A percentile compares a stretch with the other conserved stretches of the same genome.
Conservation (phyloP, 1,140 invertebrate species). For the Watersipora subatra region DNA sequence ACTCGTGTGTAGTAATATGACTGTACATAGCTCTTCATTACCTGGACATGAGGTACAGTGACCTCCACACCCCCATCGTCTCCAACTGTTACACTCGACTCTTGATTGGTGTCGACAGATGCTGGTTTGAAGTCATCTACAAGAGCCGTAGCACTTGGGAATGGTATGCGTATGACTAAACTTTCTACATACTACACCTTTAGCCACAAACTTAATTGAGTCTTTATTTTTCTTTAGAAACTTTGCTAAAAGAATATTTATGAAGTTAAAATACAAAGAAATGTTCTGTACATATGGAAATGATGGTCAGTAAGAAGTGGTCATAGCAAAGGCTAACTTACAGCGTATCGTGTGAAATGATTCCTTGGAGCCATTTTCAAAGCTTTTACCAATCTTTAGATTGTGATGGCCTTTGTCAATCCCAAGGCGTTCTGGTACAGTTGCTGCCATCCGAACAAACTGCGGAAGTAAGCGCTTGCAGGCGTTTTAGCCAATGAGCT, state of each 20-base stretch:
- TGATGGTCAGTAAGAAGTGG: too few relatives aligned
- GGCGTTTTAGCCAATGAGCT: too few relatives aligned
- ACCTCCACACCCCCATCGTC: slow-evolving; percentile 73
- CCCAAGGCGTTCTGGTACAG: not conserved
- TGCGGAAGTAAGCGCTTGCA: too few relatives aligned
- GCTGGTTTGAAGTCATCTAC: slow-evolving; percentile 84
- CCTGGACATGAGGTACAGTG: slow-evolving; percentile 71
- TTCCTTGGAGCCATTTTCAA: slow-evolving; percentile 17
- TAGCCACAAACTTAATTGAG: too few relatives aligned
- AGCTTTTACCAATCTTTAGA: slow-evolving; percentile 24
- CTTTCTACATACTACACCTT: too few relatives aligned
- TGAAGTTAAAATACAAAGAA: too few relatives aligned
- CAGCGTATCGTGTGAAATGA: slow-evolving; percentile 28
- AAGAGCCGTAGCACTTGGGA: not conserved
- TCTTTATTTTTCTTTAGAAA: too few relatives aligned
- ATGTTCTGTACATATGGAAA: too few relatives aligned
- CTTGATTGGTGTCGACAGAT: slow-evolving; percentile 78
- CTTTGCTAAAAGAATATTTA: too few relatives aligned
- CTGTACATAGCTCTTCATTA: slow-evolving; percentile 17
- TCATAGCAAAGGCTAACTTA: too few relatives aligned
- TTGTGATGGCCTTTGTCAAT: slow-evolving; percentile 11
- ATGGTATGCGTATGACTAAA: too few relatives aligned
- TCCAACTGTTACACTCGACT: slow-evolving; percentile 73
- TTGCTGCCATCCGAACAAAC: not conserved
- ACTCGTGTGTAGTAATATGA: too few relatives aligned